These are phyloP conservation scores for Chlamydotis undulata DNA, from an alignment of 2,113 vertebrate species.

Conservation along the genomic window DNA sequence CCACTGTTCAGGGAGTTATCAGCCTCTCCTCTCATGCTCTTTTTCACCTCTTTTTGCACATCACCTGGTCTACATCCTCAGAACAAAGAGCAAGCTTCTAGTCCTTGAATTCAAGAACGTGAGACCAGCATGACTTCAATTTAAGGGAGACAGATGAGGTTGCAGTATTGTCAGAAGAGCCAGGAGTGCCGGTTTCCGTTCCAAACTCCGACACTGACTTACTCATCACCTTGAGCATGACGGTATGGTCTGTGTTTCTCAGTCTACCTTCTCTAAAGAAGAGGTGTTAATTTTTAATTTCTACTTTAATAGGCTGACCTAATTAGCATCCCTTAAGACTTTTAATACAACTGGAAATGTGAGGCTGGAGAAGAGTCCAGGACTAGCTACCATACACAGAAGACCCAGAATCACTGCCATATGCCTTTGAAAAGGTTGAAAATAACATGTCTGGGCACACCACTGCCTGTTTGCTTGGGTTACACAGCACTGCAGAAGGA, in stretches of 20 bases:
- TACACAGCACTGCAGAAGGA: neutral
- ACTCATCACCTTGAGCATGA: neutral
- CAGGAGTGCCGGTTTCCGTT: neutral
- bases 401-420: neutral
- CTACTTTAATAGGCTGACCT: slow-evolving; percentile 30
- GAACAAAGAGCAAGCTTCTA: slow-evolving; percentile 8
- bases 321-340: slow-evolving; percentile 32
- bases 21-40: neutral
- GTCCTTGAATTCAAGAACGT: neutral
- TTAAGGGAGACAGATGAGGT: neutral
- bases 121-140: neutral
- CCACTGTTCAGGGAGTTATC: neutral
- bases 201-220: neutral
- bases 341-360: neutral
- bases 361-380: neutral
- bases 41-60: neutral
- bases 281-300: slow-evolving; percentile 41
- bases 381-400: neutral
- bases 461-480: neutral
- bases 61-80: neutral
- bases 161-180: neutral
- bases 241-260: neutral
- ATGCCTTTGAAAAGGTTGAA: neutral
- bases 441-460: neutral
- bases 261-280: neutral